Base-by-base conservation (phyloP, 2,888 invertebrate species). In the Odontomyia ornata region DNA sequence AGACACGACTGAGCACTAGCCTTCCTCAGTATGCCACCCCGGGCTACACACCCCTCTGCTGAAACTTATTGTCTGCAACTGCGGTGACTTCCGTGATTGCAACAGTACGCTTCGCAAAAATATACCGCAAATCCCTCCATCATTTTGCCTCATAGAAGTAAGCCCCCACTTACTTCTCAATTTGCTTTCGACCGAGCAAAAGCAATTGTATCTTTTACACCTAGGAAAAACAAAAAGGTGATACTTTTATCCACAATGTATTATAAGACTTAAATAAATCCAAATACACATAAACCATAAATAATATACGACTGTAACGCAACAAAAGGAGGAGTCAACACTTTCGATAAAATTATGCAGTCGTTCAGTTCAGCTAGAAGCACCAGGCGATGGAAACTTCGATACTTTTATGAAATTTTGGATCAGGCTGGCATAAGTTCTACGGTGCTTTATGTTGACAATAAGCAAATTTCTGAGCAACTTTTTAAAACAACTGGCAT, bases 101-200 rank as follows among this genome's bases (percentile, higher is more conserved):
- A n/a, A n/a, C n/a, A n/a, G n/a, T n/a, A 62, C 62, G 23, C 62
- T 62, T n/a, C 62, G 23, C 13, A 62, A 62, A 62, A 62, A 62
- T 27, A 62, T 25, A 27, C 62, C 25, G 15, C 13, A 62, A 27
- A 62, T 62, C 18, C 62, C 27, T 23, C 25, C 23, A 62, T 62
- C 25, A 9, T 62, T 62, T 62, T 56, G 56, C 18, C 56, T 11
- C 56, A 56, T 56, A 56, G 18, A 56, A 56, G 56, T 18, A 56
- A 56, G 56, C 56, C 11, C 7, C 11, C 56, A 56, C 56, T 56
- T n/a, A n/a, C n/a, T n/a, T n/a, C n/a, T n/a, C n/a, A n/a, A n/a
- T n/a, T n/a, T n/a, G n/a, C n/a, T n/a, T n/a, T n/a, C n/a, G n/a
- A n/a, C n/a, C n/a, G n/a, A n/a, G n/a, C n/a, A n/a, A n/a, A n/a